phyloP scores from a whole-genome alignment of 2,113 vertebrate genomes.

The Glareola pratincola region DNA sequence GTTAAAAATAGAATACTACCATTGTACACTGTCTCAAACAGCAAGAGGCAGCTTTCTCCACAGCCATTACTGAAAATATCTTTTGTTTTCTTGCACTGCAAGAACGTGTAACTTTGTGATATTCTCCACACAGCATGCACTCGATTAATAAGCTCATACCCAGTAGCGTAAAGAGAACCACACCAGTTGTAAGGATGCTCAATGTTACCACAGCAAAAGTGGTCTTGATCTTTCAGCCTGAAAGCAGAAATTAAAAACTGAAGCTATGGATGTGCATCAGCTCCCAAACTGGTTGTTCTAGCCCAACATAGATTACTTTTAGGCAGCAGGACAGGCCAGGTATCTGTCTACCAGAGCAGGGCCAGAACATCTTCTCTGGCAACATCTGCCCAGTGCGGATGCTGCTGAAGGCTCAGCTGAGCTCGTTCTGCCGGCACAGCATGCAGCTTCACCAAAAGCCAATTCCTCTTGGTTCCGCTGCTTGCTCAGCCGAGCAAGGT shows the following conservation, averaged over 20 bases:
- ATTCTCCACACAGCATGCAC: neutral
- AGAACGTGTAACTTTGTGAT: neutral
- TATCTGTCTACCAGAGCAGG: neutral
- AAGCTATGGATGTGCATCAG: rapidly evolving
- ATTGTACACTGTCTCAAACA: neutral
- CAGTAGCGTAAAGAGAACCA: neutral
- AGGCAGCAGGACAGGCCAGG: neutral
- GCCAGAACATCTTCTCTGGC: neutral
- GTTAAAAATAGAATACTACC: neutral
- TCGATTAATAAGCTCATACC: neutral
- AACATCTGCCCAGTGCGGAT: neutral
- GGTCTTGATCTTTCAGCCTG: neutral
- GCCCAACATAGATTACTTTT: neutral
- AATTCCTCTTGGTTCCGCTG: neutral
- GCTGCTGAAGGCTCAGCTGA: neutral
- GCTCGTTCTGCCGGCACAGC: neutral
- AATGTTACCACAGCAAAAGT: rapidly evolving
- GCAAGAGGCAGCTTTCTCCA: neutral
- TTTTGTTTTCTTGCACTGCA: neutral
- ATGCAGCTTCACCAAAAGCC: neutral
- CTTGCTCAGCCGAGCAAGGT: neutral
- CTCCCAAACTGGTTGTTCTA: neutral
- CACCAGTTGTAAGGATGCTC: neutral
- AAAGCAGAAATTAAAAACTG: neutral
- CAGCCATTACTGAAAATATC: neutral